Percentiles rank a stretch among this genome's conserved stretches.
phyloP scores from a whole-genome alignment of 2,888 invertebrate species.

The Belgica antarctica region DNA sequence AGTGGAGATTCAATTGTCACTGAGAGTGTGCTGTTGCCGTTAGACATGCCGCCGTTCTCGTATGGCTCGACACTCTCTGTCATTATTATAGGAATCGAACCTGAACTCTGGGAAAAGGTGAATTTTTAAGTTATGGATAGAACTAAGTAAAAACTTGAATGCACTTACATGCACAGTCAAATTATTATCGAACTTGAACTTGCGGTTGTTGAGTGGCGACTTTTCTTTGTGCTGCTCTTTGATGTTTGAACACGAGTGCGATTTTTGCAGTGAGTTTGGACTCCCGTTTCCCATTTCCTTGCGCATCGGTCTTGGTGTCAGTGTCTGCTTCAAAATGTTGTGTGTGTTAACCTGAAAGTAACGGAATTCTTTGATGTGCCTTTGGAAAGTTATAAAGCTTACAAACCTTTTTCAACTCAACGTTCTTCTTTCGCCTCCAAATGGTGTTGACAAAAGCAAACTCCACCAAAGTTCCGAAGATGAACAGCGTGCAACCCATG shows the following conservation, averaged over 20 bases:
- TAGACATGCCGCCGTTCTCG: conserved; percentile 48
- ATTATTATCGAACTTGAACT: conserved; percentile 59
- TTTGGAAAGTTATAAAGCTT: no score
- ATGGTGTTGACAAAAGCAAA: conserved; percentile 88
- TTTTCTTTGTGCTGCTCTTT: conserved; percentile 60
- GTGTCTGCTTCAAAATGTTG: conserved; percentile 76
- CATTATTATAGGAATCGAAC: conserved; percentile 65
- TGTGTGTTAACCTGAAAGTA: conserved; percentile 17
- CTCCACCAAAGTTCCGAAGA: conserved; percentile 80
- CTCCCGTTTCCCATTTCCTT: conserved; percentile 61
- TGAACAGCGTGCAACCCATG: conserved; percentile 77
- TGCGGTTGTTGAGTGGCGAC: conserved; percentile 44
- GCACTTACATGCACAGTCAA: conserved; percentile 69
- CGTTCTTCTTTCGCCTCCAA: conserved; percentile 70
- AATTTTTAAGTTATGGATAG: conserved; percentile 37
- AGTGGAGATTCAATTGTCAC: conserved; percentile 45
- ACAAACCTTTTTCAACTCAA: conserved; percentile 52
- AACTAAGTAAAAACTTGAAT: conserved; percentile 36
- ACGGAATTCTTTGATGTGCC: no score
- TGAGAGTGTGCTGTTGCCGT: conserved; percentile 45
- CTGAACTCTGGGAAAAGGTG: conserved; percentile 31
- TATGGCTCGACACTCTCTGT: conserved; percentile 62
- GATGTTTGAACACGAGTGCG: conserved; percentile 67
- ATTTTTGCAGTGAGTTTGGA: conserved; percentile 60
- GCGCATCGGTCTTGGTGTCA: conserved; percentile 74